Conservation (phyloP, 2,113 vertebrate species). For the Carlito syrichta region DNA sequence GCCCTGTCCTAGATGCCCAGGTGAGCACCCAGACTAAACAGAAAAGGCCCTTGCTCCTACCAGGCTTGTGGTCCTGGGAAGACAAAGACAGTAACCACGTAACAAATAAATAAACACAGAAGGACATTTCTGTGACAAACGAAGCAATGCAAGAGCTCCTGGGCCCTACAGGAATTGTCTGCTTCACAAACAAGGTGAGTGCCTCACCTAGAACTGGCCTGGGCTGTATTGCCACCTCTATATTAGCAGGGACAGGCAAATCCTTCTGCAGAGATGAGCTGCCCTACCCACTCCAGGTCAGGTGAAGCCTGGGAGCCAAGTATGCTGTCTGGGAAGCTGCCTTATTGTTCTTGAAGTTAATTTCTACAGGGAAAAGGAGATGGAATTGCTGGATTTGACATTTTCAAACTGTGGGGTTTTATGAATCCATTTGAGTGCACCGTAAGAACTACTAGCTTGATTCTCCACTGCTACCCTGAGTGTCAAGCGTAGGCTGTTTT, state of each 20-base stretch:
- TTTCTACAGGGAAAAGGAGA: rapidly evolving
- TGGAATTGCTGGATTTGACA: rapidly evolving
- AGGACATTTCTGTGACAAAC: background rate
- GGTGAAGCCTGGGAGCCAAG: background rate
- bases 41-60: background rate
- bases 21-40: rapidly evolving
- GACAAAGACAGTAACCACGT: background rate
- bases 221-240: background rate
- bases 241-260: background rate
- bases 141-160: rapidly evolving
- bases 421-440: rapidly evolving
- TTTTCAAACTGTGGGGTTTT: background rate
- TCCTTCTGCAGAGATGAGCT: background rate
- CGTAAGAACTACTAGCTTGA: background rate
- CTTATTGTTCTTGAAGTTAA: background rate
- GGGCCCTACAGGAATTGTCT: rapidly evolving
- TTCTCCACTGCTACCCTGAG: too few species aligned
- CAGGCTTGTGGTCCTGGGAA: background rate
- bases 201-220: background rate
- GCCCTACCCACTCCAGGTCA: too few species aligned
- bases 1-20: background rate
- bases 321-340: rapidly evolving
- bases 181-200: background rate
- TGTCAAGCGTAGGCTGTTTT: background rate
- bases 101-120: background rate